A percentile compares a stretch with the other conserved stretches of the same genome.
Conservation (phyloP, 2,113 vertebrate species). For the Sakesphorus luctuosus region DNA sequence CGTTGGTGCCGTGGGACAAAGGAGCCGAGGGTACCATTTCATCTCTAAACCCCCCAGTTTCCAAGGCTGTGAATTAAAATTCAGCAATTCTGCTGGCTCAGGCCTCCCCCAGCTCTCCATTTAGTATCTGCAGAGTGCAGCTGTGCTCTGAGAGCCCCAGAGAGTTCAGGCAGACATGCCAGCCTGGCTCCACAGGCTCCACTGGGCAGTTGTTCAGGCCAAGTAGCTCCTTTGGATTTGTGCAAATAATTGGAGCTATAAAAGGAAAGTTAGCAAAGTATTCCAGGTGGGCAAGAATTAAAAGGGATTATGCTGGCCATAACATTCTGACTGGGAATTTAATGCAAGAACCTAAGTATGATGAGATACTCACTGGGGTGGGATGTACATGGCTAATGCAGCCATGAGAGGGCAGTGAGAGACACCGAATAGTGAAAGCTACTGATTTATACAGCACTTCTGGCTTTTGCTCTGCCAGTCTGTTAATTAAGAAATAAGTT, state of each 20-base stretch:
- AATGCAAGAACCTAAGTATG: not conserved
- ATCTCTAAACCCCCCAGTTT: not conserved
- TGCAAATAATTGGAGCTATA: not conserved
- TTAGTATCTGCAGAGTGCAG: not conserved
- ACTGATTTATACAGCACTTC: fast-evolving
- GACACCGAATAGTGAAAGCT: fast-evolving
- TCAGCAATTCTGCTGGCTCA: not conserved
- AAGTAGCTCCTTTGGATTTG: not conserved
- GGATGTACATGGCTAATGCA: not conserved
- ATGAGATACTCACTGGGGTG: not conserved
- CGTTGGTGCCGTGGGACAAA: fast-evolving
- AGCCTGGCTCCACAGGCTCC: not conserved
- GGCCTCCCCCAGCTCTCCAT: not conserved
- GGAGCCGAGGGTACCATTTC: not conserved
- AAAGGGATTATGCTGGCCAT: not conserved
- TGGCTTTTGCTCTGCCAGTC: not conserved
- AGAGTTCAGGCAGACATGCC: not conserved
- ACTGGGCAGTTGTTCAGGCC: not conserved
- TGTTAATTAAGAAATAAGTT: not conserved
- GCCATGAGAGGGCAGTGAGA: not conserved
- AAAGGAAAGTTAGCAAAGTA: not conserved
- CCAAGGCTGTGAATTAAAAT: not conserved
- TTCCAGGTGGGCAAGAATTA: not conserved
- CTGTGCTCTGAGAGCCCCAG: not conserved
- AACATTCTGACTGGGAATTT: not conserved